These are phyloP conservation scores for Triplophysa dalaica DNA, from an alignment of 2,113 vertebrate species.

Conservation along the genomic window DNA sequence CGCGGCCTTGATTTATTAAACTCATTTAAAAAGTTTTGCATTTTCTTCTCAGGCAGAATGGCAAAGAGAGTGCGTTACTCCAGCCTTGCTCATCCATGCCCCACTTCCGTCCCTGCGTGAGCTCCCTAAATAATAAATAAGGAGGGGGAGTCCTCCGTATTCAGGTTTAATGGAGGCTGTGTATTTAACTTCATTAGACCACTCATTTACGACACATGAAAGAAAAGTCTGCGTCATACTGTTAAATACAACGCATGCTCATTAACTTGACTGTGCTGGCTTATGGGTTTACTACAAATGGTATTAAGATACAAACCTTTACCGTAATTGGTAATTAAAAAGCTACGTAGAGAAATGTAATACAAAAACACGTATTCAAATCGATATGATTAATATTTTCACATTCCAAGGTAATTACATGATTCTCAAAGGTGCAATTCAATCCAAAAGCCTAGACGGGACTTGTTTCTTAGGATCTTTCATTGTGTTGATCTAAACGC, in stretches of 20 bases:
- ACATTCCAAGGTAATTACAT: too few species aligned
- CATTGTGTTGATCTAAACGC: too few species aligned
- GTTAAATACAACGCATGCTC: neutral
- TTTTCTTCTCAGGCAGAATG: conserved; percentile 33
- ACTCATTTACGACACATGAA: conserved; percentile 25
- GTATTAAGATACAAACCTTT: neutral
- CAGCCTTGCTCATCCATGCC: conserved; percentile 31
- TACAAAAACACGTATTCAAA: neutral
- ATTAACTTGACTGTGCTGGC: neutral
- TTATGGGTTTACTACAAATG: neutral
- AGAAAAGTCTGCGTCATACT: neutral
- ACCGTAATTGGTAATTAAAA: neutral
- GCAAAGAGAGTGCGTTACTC: conserved; percentile 15
- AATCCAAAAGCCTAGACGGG: too few species aligned
- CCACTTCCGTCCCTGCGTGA: conserved; percentile 47
- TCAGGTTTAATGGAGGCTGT: conserved; percentile 53
- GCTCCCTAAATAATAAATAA: conserved; percentile 61
- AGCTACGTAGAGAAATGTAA: neutral
- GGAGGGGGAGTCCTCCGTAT: conserved; percentile 43
- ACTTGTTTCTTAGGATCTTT: too few species aligned
- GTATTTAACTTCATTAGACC: conserved; percentile 55
- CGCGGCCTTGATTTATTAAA: conserved; percentile 64
- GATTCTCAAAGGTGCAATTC: too few species aligned
- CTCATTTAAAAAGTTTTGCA: conserved; percentile 65
- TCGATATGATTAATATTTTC: too few species aligned